Conservation (phyloP, 2,797 vertebrate genomes). For the Falco peregrinus region DNA sequence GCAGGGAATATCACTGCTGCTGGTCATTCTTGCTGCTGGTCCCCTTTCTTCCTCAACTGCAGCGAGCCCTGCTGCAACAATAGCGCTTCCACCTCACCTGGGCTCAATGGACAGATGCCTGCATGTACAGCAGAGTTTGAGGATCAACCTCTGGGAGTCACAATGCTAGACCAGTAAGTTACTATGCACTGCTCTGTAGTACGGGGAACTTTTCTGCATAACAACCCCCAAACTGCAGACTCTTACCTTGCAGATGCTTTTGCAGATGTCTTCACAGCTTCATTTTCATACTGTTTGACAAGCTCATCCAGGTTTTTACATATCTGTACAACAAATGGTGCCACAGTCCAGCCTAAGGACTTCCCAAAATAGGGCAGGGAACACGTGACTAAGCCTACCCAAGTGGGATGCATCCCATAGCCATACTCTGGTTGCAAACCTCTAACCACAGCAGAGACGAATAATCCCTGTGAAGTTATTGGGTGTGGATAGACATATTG, state of each 20-base stretch:
- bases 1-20: background rate
- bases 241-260: constrained; percentile 81
- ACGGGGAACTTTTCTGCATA: background rate
- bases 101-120: background rate
- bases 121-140: background rate
- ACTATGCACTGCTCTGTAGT: background rate
- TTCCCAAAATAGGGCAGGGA: constrained; percentile 92
- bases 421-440: constrained; percentile 92
- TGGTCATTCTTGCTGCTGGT: background rate
- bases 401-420: constrained; percentile 92
- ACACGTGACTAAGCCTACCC: constrained; percentile 89
- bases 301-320: constrained; percentile 95
- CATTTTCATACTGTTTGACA: constrained; percentile 90
- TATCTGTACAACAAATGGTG: constrained; percentile 90
- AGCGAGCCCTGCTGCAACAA: background rate
- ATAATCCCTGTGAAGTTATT: constrained; percentile 94
- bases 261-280: constrained; percentile 78
- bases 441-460: constrained; percentile 90
- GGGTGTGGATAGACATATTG: constrained; percentile 90
- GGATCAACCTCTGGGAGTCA: background rate
- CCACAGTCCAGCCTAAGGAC: constrained; percentile 91
- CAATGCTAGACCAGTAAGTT: background rate
- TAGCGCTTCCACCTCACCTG: background rate
- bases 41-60: background rate
- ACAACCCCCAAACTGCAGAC: background rate